These are phyloP conservation scores for Globia sparganii DNA, from an alignment of 2,888 invertebrate species.

Conservation along the genomic window DNA sequence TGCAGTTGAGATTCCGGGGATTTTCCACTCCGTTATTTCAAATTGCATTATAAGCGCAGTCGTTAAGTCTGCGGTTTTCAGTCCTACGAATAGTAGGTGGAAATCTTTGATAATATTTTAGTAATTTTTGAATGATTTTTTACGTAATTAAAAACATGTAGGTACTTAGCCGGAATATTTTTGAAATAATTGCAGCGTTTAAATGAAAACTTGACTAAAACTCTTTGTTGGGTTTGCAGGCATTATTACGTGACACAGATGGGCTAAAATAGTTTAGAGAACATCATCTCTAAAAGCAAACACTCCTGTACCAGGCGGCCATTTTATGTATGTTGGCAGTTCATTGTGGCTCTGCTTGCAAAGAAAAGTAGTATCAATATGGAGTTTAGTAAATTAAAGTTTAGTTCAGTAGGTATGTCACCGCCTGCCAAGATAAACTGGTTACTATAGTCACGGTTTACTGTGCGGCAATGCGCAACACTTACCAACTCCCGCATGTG, in stretches of 20 bases:
- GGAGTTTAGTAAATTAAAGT: neutral
- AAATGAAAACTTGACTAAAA: neutral
- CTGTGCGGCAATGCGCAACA: neutral
- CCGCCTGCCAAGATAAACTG: neutral
- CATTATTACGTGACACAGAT: neutral
- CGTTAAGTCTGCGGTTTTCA: neutral
- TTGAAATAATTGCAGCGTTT: neutral
- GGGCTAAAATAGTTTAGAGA: constrained; percentile 6
- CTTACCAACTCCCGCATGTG: neutral
- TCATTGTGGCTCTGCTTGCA: neutral
- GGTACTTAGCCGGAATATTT: neutral
- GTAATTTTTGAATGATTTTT: neutral
- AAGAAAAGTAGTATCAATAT: neutral
- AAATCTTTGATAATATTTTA: neutral
- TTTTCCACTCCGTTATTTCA: constrained; percentile 24
- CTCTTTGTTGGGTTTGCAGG: neutral
- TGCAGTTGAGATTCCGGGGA: constrained; percentile 4
- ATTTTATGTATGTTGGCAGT: neutral
- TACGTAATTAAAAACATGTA: neutral
- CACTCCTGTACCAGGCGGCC: neutral
- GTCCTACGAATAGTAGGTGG: neutral
- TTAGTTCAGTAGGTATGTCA: neutral
- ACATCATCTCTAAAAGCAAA: neutral
- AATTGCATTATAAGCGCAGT: constrained; percentile 8
- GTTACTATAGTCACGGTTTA: neutral